Evolutionary conservation across 2,888 invertebrate species (phyloP).

Genomic region (Agrotis puta): DNA sequence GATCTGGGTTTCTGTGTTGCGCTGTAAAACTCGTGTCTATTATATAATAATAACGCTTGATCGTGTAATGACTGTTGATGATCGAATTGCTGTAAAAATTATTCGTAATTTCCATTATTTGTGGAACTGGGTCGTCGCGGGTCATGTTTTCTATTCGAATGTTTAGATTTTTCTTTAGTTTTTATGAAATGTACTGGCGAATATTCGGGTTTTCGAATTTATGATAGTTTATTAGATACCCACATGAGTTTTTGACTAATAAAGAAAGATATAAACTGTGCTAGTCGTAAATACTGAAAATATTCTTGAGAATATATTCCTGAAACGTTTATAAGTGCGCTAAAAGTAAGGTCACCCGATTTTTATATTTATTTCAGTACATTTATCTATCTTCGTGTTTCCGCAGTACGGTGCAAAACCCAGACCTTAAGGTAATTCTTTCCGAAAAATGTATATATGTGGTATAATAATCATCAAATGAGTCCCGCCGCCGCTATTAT

Average conservation of each 20-base stretch:
- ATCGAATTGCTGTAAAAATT: constrained; percentile 46
- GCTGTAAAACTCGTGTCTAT: constrained; percentile 40
- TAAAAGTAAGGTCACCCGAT: too few species aligned
- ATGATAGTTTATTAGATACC: neutral
- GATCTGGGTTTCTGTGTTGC: constrained; percentile 73
- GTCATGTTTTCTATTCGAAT: constrained; percentile 39
- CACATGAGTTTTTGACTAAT: neutral
- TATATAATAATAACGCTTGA: constrained; percentile 52
- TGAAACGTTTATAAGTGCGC: too few species aligned
- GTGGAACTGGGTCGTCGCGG: constrained; percentile 41
- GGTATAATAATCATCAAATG: too few species aligned
- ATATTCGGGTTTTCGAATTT: neutral
- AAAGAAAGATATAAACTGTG: neutral
- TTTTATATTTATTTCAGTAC: too few species aligned
- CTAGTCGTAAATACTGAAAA: too few species aligned
- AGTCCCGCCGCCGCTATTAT: too few species aligned
- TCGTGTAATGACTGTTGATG: constrained; percentile 47
- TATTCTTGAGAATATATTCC: too few species aligned
- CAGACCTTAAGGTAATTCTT: too few species aligned
- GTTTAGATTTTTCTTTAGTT: constrained; percentile 6
- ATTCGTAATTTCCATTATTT: constrained; percentile 40
- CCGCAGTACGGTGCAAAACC: too few species aligned
- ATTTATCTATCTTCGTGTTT: too few species aligned
- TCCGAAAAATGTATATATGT: too few species aligned
- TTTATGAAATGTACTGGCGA: neutral